Evolutionary conservation across 2,113 vertebrate genomes (phyloP).

Genomic region (Shinisaurus crocodilurus): DNA sequence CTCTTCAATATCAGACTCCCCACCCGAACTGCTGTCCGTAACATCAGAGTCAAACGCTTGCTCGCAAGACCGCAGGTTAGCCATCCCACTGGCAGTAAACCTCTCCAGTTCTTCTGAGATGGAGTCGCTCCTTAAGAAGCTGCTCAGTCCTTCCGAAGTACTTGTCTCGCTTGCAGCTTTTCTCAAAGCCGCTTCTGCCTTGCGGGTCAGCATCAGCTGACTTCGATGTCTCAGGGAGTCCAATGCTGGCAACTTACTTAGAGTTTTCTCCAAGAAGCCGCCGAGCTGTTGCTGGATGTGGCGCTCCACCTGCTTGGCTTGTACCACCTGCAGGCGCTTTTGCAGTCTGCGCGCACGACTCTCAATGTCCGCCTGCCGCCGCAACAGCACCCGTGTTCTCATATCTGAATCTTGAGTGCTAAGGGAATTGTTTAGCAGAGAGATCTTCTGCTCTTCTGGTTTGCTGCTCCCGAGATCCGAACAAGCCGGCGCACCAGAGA

Average conservation of each 20-base stretch:
- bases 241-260: slow-evolving; percentile 82
- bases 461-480: slow-evolving; percentile 69
- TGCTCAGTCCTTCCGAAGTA: slow-evolving; percentile 82
- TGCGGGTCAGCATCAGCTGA: slow-evolving; percentile 83
- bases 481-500: slow-evolving; percentile 47
- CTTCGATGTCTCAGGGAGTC: slow-evolving; percentile 79
- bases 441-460: slow-evolving; percentile 78
- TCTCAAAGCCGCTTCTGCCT: slow-evolving; percentile 83
- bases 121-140: slow-evolving; percentile 88
- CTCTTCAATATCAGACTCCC: slow-evolving; percentile 95
- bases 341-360: slow-evolving; percentile 88
- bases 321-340: slow-evolving; percentile 96
- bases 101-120: slow-evolving; percentile 91
- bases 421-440: slow-evolving; percentile 62
- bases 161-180: slow-evolving; percentile 81
- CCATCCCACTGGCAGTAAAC: slow-evolving; percentile 90
- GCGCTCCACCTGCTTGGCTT: slow-evolving; percentile 97
- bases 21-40: slow-evolving; percentile 97
- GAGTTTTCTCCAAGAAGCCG: slow-evolving; percentile 91
- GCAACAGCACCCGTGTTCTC: slow-evolving; percentile 86
- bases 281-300: slow-evolving; percentile 96
- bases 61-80: slow-evolving; percentile 90
- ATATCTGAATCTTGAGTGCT: slow-evolving; percentile 84
- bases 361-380: slow-evolving; percentile 91
- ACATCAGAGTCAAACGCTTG: slow-evolving; percentile 95